Percentiles rank a stretch among this genome's conserved stretches.
Evolutionary conservation across 2,113 vertebrate genomes (phyloP).

Genomic region (Hemichromis elongatus): DNA sequence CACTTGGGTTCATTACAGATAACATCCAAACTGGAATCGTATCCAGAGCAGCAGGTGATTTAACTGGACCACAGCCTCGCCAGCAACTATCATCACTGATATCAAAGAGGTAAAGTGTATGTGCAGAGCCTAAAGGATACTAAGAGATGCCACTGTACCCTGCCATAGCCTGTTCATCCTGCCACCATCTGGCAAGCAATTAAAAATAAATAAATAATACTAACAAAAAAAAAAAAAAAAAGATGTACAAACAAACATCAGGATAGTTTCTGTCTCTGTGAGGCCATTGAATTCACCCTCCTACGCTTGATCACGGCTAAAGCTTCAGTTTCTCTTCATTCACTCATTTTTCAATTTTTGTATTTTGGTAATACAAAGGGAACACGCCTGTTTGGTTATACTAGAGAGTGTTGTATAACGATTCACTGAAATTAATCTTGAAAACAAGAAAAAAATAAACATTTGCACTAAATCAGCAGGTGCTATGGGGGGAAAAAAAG

Average conservation of each 20-base stretch:
- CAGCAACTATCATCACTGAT: background rate
- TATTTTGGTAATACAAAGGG: background rate
- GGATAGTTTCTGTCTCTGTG: background rate
- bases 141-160: background rate
- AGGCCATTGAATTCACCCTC: background rate
- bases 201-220: background rate
- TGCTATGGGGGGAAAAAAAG: background rate
- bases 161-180: background rate
- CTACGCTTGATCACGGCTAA: background rate
- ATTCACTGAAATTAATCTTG: background rate
- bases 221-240: fast-evolving
- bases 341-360: background rate
- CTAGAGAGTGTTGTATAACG: background rate
- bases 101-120: background rate
- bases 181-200: background rate
- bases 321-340: background rate
- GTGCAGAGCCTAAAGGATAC: background rate
- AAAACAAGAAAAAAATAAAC: background rate
- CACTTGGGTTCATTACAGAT: background rate
- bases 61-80: background rate
- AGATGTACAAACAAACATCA: background rate
- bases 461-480: background rate
- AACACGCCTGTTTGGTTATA: background rate
- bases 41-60: background rate
- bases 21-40: background rate